Evolutionary conservation across 2,888 invertebrate species (phyloP).

Genomic region (Drosophila nr. perissopoda): DNA sequence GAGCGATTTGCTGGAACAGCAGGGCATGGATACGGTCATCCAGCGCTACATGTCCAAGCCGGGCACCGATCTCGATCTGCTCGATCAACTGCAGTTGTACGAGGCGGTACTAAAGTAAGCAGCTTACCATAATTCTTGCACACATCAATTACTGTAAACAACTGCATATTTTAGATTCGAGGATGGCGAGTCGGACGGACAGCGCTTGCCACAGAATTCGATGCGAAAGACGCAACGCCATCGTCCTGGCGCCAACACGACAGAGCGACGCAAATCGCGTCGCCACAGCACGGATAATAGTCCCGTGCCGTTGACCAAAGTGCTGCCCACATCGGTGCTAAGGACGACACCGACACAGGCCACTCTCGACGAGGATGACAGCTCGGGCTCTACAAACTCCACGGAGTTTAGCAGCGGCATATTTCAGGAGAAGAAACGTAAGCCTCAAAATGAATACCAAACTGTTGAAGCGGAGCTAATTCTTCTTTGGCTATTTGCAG

Average conservation of each 20-base stretch:
- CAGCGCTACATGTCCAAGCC: conserved; percentile 95
- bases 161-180: conserved; percentile 78
- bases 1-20: conserved; percentile 97
- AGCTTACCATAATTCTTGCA: conserved; percentile 75
- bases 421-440: conserved; percentile 82
- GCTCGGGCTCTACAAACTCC: conserved; percentile 86
- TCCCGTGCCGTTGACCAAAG: conserved; percentile 84
- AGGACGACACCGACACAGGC: conserved; percentile 82
- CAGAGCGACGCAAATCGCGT: conserved; percentile 92
- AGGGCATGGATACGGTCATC: conserved; percentile 94
- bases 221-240: conserved; percentile 90
- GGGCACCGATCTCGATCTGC: conserved; percentile 95
- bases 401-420: conserved; percentile 83
- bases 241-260: conserved; percentile 87
- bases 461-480: background rate
- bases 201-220: conserved; percentile 88
- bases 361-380: conserved; percentile 83
- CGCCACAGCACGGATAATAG: conserved; percentile 90
- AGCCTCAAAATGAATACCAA: conserved; percentile 5
- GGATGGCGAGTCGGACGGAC: conserved; percentile 86
- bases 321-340: conserved; percentile 76
- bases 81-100: conserved; percentile 97
- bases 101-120: conserved; percentile 95
- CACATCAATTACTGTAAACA: background rate
- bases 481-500: conserved; percentile 25